A percentile compares a stretch with the other conserved stretches of the same genome.
Evolutionary conservation across 2,113 vertebrate genomes (phyloP).

Genomic region (Pterophyllum scalare): DNA sequence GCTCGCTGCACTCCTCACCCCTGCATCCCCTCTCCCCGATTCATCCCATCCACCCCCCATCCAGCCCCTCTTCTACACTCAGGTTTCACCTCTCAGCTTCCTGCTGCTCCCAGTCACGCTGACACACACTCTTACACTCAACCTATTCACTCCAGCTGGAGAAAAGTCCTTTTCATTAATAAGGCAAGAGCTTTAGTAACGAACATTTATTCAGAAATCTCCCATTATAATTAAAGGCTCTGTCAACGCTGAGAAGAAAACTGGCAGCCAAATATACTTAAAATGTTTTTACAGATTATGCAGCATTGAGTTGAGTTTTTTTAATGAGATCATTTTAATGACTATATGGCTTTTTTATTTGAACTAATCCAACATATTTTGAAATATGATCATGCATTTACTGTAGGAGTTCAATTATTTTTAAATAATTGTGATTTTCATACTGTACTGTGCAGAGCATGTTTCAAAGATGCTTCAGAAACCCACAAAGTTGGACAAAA

Average conservation of each 20-base stretch:
- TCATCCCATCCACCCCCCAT: not conserved
- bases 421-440: not conserved
- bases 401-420: not conserved
- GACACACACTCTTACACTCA: conserved; percentile 67
- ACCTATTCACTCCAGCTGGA: conserved; percentile 17
- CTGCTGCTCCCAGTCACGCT: conserved; percentile 62
- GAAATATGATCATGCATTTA: not conserved
- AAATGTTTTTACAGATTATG: fast-evolving
- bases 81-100: conserved; percentile 71
- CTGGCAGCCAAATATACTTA: not conserved
- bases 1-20: conserved; percentile 21
- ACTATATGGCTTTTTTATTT: not conserved
- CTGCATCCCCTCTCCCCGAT: conserved; percentile 21
- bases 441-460: not conserved
- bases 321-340: not conserved
- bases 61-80: conserved; percentile 56
- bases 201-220: not conserved
- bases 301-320: not conserved
- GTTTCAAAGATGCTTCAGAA: not conserved
- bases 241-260: too few species aligned
- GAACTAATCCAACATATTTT: not conserved
- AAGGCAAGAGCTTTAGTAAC: not conserved
- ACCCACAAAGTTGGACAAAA: not conserved
- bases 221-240: not conserved
- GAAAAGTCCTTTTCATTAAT: conserved; percentile 11